phyloP scores from a whole-genome alignment of 2,113 vertebrate species.

The Rhodinocichla rosea region DNA sequence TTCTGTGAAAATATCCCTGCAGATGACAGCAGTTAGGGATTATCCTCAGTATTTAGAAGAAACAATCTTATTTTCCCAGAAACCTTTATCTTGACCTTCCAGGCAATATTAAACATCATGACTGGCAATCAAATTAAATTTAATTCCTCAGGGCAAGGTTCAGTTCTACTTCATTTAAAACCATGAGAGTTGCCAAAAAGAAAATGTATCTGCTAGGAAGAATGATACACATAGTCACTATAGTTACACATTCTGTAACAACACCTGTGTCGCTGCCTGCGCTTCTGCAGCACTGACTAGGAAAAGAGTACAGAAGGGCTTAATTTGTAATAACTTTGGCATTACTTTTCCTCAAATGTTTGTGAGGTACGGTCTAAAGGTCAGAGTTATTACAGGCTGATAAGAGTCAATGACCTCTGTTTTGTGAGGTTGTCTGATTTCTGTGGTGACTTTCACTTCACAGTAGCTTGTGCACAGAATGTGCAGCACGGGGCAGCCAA shows the following conservation, averaged over 20 bases:
- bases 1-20: background rate
- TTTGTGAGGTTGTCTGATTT: background rate
- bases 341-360: background rate
- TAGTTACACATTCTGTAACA: background rate
- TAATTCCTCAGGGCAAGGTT: background rate
- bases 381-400: background rate
- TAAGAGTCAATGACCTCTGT: background rate
- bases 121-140: background rate
- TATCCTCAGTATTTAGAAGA: background rate
- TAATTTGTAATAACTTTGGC: background rate
- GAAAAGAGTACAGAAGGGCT: background rate
- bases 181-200: background rate
- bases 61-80: background rate
- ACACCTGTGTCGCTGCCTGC: background rate
- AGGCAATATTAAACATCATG: background rate
- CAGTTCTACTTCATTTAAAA: background rate
- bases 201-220: background rate
- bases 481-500: background rate
- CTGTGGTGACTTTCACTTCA: background rate
- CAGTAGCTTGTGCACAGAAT: background rate
- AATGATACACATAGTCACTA: background rate
- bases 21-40: background rate
- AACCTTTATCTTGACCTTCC: background rate
- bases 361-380: background rate
- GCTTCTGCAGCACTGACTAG: background rate